Base-by-base conservation (phyloP, 2,797 vertebrate species). In the Sphaeramia orbicularis region DNA sequence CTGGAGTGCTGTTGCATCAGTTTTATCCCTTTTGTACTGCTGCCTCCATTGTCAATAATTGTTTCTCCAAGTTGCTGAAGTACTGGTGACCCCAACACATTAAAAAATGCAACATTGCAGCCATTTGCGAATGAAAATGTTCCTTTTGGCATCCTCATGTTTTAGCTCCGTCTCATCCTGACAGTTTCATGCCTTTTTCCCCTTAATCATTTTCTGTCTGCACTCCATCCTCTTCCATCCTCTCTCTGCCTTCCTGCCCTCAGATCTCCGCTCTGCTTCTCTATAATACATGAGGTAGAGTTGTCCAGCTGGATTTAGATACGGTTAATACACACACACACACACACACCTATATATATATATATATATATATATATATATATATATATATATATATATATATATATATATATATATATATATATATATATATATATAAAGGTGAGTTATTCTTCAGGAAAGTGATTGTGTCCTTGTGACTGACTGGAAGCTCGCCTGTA, bases 211-310 rank as follows among this genome's bases (percentile, higher is more conserved):
- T 16, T 44, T 40, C 43, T 37, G 13, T 18, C 1, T 16, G 21
- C 11, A 24, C 41, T 43, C 12, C 24, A 0, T 15, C 5, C 42
- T 27, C 8, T 40, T n/a, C 56, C 27, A 7, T 58, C 32, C 21
- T 45, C 14, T 52, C 42, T 15, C 18, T 14, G 4, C 27, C 8
- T 50, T n/a, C 14, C 36, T 19, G 14, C 40, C 49, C 50, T 41
- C 3, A 1, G 51, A 74, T 72, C 61, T 45, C 73, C 10, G 10
- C 50, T 69, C 52, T 63, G 56, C 56, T 70, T 38, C 56, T 85
- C 49, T 71, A 60, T 84, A 72, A 85, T 81, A 58, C 19, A 80
- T 69, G 65, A 76, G 59, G 32, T 24, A 30, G 30, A 60, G 32
- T 63, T 58, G 66, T 60, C 9, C 61, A 54, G 51, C 69, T 68